phyloP scores from a whole-genome alignment of 2,888 invertebrate genomes.

The Carpatolechia fugitivella region DNA sequence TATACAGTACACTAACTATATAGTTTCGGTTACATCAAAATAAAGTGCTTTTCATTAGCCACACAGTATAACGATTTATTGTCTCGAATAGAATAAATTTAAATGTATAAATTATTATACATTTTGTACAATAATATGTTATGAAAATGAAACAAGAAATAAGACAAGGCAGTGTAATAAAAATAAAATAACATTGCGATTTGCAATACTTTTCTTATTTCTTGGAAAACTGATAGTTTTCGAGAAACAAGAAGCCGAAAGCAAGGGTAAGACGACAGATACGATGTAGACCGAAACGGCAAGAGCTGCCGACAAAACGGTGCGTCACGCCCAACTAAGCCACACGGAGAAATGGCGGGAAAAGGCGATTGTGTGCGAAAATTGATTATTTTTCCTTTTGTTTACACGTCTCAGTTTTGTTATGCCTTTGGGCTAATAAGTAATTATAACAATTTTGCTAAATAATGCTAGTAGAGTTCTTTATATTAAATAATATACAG shows the following conservation, averaged over 20 bases:
- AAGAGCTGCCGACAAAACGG: slow-evolving; percentile 68
- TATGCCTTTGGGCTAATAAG: too few relatives aligned
- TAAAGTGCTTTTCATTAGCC: too few relatives aligned
- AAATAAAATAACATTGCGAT: too few relatives aligned
- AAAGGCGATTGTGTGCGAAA: slow-evolving; percentile 41
- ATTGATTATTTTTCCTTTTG: background rate
- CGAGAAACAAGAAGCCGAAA: slow-evolving; percentile 40
- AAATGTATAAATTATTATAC: too few relatives aligned
- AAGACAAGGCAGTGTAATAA: background rate
- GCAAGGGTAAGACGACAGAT: slow-evolving; percentile 63
- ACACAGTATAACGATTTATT: too few relatives aligned
- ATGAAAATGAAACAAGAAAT: background rate
- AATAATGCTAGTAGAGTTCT: too few relatives aligned
- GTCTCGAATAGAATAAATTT: too few relatives aligned
- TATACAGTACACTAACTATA: background rate
- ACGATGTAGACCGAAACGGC: slow-evolving; percentile 72
- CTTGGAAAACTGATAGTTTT: slow-evolving; percentile 5
- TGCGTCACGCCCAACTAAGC: slow-evolving; percentile 68
- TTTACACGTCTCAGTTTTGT: slow-evolving; percentile 2
- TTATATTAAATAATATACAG: background rate
- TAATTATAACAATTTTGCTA: too few relatives aligned
- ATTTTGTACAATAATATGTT: background rate
- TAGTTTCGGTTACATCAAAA: background rate
- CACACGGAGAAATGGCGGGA: slow-evolving; percentile 57
- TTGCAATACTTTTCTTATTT: background rate